phyloP scores from a whole-genome alignment of 2,888 invertebrate species.

The Criorhina ranunculi region DNA sequence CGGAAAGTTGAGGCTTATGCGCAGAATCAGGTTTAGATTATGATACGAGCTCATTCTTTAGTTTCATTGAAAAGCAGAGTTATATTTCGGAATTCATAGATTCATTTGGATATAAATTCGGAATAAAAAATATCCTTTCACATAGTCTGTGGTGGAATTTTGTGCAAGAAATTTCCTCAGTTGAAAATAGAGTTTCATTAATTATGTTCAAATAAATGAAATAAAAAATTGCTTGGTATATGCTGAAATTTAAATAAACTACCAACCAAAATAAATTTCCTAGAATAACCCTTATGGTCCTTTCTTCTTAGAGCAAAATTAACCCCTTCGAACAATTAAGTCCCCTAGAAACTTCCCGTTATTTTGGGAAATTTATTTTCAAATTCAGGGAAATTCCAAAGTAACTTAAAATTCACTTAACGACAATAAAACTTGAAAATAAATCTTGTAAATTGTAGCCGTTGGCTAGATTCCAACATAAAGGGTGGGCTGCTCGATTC shows the following conservation, averaged over 20 bases:
- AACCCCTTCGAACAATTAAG: background rate
- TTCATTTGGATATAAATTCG: background rate
- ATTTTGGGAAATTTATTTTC: slow-evolving; percentile 45
- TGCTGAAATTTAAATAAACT: background rate
- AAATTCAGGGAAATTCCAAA: background rate
- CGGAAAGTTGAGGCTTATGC: slow-evolving; percentile 23
- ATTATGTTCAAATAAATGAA: too few relatives aligned
- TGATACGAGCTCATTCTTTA: background rate
- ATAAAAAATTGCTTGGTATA: too few relatives aligned
- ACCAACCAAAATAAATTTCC: slow-evolving; percentile 3
- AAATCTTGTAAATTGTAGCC: too few relatives aligned
- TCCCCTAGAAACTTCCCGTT: slow-evolving; percentile 43
- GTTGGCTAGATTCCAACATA: background rate
- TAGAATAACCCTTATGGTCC: slow-evolving; percentile 11
- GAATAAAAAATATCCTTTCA: slow-evolving; percentile 6
- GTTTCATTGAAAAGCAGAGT: background rate
- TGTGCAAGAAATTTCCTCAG: too few relatives aligned
- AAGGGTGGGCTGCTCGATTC: too few relatives aligned
- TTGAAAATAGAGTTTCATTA: too few relatives aligned
- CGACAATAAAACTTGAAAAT: too few relatives aligned
- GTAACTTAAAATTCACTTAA: background rate
- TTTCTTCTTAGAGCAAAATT: background rate
- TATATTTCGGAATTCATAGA: background rate
- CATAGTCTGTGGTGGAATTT: background rate
- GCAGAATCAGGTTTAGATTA: slow-evolving; percentile 20